Percentiles rank a stretch among this genome's conserved stretches.
These are phyloP conservation scores for Daubentonia madagascariensis DNA, from an alignment of 2,113 vertebrate genomes.

Conservation along the genomic window DNA sequence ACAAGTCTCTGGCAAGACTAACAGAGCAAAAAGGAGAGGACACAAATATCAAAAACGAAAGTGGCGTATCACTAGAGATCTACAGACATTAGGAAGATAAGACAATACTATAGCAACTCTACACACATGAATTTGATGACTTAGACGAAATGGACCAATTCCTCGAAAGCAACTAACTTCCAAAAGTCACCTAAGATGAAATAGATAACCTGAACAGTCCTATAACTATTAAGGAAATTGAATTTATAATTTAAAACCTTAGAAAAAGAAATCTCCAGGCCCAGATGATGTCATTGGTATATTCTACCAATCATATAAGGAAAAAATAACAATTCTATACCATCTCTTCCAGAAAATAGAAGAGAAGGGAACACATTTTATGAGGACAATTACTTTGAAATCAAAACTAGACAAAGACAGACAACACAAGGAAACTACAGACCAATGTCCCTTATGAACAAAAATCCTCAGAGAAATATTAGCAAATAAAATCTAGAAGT, in stretches of 20 bases:
- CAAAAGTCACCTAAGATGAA: background rate
- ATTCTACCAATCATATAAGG: background rate
- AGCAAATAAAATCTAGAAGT: background rate
- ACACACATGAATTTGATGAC: background rate
- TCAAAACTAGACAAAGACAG: background rate
- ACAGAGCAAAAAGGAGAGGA: background rate
- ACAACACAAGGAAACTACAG: background rate
- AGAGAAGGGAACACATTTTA: background rate
- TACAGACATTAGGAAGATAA: background rate
- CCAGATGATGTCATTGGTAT: background rate
- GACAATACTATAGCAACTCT: background rate
- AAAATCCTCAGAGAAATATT: background rate
- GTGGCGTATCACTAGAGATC: background rate
- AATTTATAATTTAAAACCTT: background rate
- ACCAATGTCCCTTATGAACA: background rate
- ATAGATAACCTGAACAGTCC: background rate
- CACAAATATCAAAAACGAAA: background rate
- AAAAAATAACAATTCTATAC: background rate
- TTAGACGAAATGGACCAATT: background rate
- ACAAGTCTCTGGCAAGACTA: background rate
- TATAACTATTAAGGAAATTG: background rate
- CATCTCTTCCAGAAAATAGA: background rate
- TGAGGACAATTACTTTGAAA: background rate
- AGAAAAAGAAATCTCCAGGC: background rate
- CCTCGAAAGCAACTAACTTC: background rate